A percentile compares a stretch with the other conserved stretches of the same genome.
These are phyloP conservation scores for Heterohyrax brucei DNA, from an alignment of 2,797 vertebrate species.

Conservation along the genomic window DNA sequence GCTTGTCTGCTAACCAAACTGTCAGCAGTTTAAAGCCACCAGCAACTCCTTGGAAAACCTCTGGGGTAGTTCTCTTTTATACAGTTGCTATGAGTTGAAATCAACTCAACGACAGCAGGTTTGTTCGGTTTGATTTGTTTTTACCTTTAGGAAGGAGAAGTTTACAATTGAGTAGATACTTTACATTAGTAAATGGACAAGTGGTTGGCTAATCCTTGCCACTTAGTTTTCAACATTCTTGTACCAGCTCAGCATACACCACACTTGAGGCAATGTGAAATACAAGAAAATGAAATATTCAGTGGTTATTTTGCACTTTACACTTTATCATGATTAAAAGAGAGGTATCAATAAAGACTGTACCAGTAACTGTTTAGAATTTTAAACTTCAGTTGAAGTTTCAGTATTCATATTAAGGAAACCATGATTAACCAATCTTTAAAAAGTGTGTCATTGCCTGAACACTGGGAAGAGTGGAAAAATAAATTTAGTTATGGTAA, in stretches of 20 bases:
- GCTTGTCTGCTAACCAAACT: no score
- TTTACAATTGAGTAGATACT: neutral
- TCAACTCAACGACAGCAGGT: no score
- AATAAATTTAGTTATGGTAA: conserved; percentile 44
- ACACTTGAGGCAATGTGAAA: neutral
- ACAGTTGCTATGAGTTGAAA: no score
- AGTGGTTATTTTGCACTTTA: conserved; percentile 51
- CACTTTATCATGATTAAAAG: conserved; percentile 54
- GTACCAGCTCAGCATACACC: neutral
- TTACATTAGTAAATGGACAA: neutral
- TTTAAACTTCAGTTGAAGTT: conserved; percentile 50
- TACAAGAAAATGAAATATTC: neutral
- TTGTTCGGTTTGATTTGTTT: neutral
- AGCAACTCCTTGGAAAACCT: no score
- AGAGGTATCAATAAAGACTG: neutral
- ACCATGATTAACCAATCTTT: conserved; percentile 43
- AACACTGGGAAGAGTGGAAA: conserved; percentile 41
- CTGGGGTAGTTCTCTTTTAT: no score
- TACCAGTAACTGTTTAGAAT: conserved; percentile 11
- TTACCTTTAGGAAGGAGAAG: neutral
- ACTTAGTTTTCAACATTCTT: conserved; percentile 35
- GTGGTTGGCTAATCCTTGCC: neutral
- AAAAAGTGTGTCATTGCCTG: conserved; percentile 55
- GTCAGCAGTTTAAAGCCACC: no score
- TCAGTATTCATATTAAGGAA: conserved; percentile 64